These are phyloP conservation scores for Pangasianodon gigas DNA, from an alignment of 2,113 vertebrate genomes.

Conservation along the genomic window DNA sequence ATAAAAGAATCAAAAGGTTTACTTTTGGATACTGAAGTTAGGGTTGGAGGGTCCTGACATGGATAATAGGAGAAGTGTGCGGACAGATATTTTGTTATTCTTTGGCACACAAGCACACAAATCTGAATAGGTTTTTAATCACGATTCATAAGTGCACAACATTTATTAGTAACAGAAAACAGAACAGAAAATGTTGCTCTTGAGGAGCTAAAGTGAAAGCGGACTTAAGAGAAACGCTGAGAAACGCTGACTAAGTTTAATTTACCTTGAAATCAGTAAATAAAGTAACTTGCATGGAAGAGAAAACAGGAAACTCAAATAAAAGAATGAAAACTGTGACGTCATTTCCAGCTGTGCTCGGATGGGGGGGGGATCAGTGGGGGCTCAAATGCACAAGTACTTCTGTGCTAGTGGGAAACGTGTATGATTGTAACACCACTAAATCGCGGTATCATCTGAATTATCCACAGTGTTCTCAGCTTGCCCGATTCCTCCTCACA, in stretches of 20 bases:
- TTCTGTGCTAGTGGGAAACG: not conserved
- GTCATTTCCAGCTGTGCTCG: constrained; percentile 17
- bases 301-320: not conserved
- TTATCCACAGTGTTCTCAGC: not conserved
- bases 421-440: not conserved
- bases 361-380: not conserved
- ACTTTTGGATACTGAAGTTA: not conserved
- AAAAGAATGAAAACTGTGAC: not conserved
- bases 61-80: not conserved
- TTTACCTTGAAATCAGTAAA: constrained; percentile 3
- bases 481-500: not conserved
- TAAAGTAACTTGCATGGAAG: not conserved
- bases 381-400: not conserved
- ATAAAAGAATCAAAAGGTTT: not conserved
- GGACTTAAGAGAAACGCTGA: not conserved
- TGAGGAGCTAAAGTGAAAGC: not conserved
- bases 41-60: not conserved
- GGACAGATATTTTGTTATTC: not conserved
- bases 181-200: not conserved
- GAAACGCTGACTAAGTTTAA: not conserved
- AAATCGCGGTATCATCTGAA: not conserved
- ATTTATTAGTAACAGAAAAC: not conserved
- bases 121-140: not conserved
- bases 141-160: not conserved
- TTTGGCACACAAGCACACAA: not conserved